Base-by-base conservation (phyloP, 2,797 vertebrate genomes). In the Jordanella pulchra region DNA sequence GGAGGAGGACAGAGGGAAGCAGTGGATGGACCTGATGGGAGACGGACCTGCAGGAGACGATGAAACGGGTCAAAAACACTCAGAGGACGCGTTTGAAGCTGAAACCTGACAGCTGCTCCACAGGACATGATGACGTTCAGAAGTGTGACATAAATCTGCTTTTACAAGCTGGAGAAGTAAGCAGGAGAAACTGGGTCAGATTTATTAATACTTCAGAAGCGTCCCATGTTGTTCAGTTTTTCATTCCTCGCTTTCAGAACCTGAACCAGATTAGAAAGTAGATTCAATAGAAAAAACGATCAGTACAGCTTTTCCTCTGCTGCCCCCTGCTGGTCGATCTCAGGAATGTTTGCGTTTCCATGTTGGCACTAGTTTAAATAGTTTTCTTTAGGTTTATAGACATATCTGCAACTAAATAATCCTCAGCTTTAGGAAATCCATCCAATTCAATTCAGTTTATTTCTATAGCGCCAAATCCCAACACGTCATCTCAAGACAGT, bases 1-100 rank as follows among this genome's bases (percentile, higher is more conserved):
- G 12, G 95, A 97, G 1, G 97, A 97, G 9, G 95, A 98, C 86
- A 95, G 86, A 0, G 97, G 97, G 17, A 96, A 95, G 83, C 97
- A 99, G 73, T 96, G 97, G 72, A 98, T 85, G 73, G 93, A 95
- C 81, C 90, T 94, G 75, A 96, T 94, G 68, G 94, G 95, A 72
- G 95, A 93, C 25, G 97, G 97, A 75, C 90, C 91, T 95, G 94
- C 90, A 14, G 63, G 55, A 65, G 23, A 32, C 0, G n/a, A 7
- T 23, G 10, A 58, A 9, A 58, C 28, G 1, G 7, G 27, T 32
- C 2, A 18, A 10, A 23, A 1, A 30, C 4, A 14, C 21, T 61
- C 58, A 39, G 47, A 18, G 47, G 47, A 17, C 6, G 47, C 6
- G 47, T 6, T 39, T 39, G 35, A 39, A 39, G 5, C 35, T 51